Evolutionary conservation across 2,888 invertebrate species (phyloP), one percentile per base, ranked within the genome.

Genomic region (Oxystoma pomonae): DNA sequence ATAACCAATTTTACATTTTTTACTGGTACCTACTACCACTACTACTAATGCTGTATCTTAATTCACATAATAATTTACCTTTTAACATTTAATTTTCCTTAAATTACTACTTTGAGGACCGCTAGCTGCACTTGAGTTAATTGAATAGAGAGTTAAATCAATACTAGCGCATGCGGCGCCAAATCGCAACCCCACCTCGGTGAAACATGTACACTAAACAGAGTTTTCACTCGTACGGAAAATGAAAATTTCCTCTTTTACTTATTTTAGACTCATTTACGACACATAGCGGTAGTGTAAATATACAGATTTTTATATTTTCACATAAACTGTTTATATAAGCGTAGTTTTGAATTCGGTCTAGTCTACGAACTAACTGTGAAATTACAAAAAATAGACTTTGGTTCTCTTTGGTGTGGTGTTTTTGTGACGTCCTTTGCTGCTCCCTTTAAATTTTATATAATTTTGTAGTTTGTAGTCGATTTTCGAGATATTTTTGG

Each of bases 81-180:
- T n/a, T n/a, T n/a, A n/a, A n/a, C n/a, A n/a, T n/a, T n/a, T n/a
- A n/a, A n/a, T n/a, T n/a, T n/a, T n/a, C n/a, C n/a, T n/a, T n/a
- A n/a, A n/a, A n/a, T n/a, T n/a, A n/a, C n/a, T n/a, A n/a, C n/a
- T n/a, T n/a, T n/a, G n/a, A n/a, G n/a, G n/a, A n/a, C n/a, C n/a
- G n/a, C n/a, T 35, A 35, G 35, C 12, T 35, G 35, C 35, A 35
- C 35, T 35, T 12, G 35, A 7, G 3, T 3, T 7, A 35, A 35
- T 35, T 7, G 12, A 35, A 70, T 72, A 69, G 72, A 16, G 53
- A 5, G 67, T 67, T 66, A 70, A 73, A 75, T 73, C 74, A 72
- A 73, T 73, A 71, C 66, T 69, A 60, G 69, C 73, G 70, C 70
- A 65, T 61, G 71, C 71, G 69, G 19, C 60, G 53, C 65, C 64